phyloP scores from a whole-genome alignment of 2,888 invertebrate genomes.

The Lithophane ornitopus region DNA sequence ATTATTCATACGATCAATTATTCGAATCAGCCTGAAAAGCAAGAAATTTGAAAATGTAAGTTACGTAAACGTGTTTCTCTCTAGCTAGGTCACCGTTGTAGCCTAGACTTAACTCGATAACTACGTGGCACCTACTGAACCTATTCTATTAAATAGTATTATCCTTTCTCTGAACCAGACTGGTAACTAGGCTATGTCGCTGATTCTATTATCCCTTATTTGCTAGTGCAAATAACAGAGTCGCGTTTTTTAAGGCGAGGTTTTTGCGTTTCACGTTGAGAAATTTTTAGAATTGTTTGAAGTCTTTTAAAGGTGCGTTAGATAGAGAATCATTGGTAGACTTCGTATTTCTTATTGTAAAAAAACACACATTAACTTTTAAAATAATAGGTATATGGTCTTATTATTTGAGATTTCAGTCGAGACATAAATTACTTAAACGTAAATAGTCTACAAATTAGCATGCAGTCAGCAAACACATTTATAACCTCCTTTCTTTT shows the following conservation, averaged over 20 bases:
- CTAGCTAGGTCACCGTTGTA: conserved; percentile 13
- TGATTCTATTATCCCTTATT: conserved; percentile 56
- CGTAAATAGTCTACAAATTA: background rate
- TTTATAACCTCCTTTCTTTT: conserved; percentile 23
- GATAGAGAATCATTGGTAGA: conserved; percentile 2
- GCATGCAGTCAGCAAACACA: background rate
- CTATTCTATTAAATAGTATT: conserved; percentile 44
- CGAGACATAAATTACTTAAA: background rate
- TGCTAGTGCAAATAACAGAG: conserved; percentile 48
- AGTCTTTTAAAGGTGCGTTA: background rate
- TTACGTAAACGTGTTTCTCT: conserved; percentile 16
- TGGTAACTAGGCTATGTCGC: conserved; percentile 25
- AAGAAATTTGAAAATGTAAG: background rate
- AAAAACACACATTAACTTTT: too few species aligned
- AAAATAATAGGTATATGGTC: too few species aligned
- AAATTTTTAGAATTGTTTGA: background rate
- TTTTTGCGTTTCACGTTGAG: conserved; percentile 8
- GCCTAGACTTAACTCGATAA: conserved; percentile 54
- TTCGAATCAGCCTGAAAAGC: background rate
- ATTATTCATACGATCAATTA: background rate
- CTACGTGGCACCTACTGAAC: conserved; percentile 42
- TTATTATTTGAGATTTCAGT: background rate
- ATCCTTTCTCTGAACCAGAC: conserved; percentile 39
- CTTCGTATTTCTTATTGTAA: background rate
- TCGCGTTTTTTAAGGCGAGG: conserved; percentile 11